Conservation (phyloP, 1,140 invertebrate genomes). For the Drosophila chauvacae region DNA sequence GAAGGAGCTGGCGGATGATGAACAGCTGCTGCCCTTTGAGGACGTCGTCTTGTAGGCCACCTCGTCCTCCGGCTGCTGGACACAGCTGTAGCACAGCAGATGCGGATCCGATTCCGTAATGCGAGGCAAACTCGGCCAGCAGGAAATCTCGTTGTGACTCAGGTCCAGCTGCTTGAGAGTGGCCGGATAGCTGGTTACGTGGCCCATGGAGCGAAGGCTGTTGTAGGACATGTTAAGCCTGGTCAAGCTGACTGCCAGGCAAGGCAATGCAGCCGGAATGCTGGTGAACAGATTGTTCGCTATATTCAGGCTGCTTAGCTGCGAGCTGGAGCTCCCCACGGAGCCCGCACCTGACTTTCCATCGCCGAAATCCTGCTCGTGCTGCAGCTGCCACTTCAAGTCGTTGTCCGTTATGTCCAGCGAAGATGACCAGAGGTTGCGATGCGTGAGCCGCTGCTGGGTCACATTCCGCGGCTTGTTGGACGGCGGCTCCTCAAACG, state of each 20-base stretch:
- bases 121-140: conserved; percentile 93
- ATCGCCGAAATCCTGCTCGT: conserved; percentile 49
- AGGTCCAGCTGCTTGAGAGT: conserved; percentile 96
- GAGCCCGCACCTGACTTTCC: conserved; percentile 62
- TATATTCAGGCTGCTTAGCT: conserved; percentile 91
- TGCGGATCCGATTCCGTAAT: conserved; percentile 87
- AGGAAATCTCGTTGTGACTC: conserved; percentile 95
- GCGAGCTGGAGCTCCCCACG: conserved; percentile 84
- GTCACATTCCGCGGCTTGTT: conserved; percentile 61
- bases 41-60: conserved; percentile 72
- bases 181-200: conserved; percentile 95
- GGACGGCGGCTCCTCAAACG: conserved; percentile 60
- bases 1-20: conserved; percentile 85
- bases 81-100: conserved; percentile 87
- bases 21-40: conserved; percentile 50
- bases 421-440: conserved; percentile 90
- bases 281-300: conserved; percentile 95
- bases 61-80: conserved; percentile 84
- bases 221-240: conserved; percentile 97
- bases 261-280: conserved; percentile 94
- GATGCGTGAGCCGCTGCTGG: conserved; percentile 86
- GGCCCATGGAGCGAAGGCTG: conserved; percentile 91
- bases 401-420: conserved; percentile 90
- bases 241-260: conserved; percentile 93
- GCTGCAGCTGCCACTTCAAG: conserved; percentile 82